Percentiles rank a stretch among this genome's conserved stretches.
These are phyloP conservation scores for Scytalopus superciliaris DNA, from an alignment of 2,113 vertebrate species.

Conservation along the genomic window DNA sequence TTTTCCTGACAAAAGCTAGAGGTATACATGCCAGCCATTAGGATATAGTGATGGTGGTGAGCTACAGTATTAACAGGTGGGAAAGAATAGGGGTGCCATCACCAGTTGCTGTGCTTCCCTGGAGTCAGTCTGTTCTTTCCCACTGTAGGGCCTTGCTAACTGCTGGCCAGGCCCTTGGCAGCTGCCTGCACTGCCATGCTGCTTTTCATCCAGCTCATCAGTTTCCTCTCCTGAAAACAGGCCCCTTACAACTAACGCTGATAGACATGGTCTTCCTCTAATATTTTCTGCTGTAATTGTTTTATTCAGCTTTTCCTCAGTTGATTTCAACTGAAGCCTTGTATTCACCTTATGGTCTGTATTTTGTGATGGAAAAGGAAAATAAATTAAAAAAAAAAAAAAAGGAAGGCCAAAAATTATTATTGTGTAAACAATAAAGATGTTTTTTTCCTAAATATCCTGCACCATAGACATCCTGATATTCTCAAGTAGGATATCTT, in stretches of 20 bases:
- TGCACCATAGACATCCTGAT: not conserved
- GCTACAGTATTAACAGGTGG: not conserved
- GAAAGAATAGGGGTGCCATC: not conserved
- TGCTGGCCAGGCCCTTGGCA: not conserved
- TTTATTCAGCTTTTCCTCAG: not conserved
- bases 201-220: not conserved
- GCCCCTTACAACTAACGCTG: not conserved
- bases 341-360: not conserved
- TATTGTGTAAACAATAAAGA: not conserved
- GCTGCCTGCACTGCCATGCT: not conserved
- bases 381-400: fast-evolving
- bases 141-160: not conserved
- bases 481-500: slow-evolving; percentile 19
- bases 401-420: not conserved
- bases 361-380: not conserved
- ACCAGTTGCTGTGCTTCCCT: not conserved
- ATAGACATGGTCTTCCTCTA: not conserved
- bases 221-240: not conserved
- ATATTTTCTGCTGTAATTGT: not conserved
- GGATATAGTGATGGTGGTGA: not conserved
- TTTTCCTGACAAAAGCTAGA: not conserved
- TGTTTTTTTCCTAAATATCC: not conserved
- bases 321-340: not conserved
- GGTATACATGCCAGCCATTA: not conserved
- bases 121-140: not conserved